Base-by-base conservation (phyloP, 2,888 invertebrate genomes). In the Mesorhabditis spiculigera region DNA sequence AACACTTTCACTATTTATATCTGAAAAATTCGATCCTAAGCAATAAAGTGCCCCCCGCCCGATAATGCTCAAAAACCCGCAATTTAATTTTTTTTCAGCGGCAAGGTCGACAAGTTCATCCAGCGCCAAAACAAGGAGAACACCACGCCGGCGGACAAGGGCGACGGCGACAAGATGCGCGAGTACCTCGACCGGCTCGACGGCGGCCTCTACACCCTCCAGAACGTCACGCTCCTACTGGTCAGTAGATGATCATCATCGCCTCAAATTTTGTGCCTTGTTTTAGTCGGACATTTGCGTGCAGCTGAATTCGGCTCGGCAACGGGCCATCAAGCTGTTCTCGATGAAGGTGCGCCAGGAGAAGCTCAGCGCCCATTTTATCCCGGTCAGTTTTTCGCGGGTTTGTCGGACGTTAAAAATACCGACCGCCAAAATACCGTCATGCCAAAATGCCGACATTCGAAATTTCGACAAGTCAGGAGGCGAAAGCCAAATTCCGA, bases 181-280 rank as follows among this genome's bases (percentile, higher is more conserved):
- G 76, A 75, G 45, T 77, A 79, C 64, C 65, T 96, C 73, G 91
- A 92, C 84, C 89, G 95, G 74, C 88, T 98, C 65, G 94, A 96
- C 73, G 93, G 92, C 6, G 98, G 98, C 0, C 89, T 98, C n/a
- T 98, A 96, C 87, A 94, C 94, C 5, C 71, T 78, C 28, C 97
- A 98, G 87, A 90, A 95, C 67, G 91, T 97, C 43, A 95, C 96
- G 87, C 93, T 94, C 86, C 88, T 90, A 69, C 88, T 90, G 83
- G 58, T 50, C n/a, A 50, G 58, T 50, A n/a, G 8, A 13, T 50
- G 28, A 28, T 28, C n/a, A n/a, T 50, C n/a, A 13, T 50, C 10
- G 58, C n/a, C n/a, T 50, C 0, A n/a, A 50, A 50, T 10, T 1
- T 50, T n/a, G 8, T 13, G n/a, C 10, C 1, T 13, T 13, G 1